Evolutionary conservation across 1,140 invertebrate genomes (phyloP).

Genomic region (Mesaphorura yosii): DNA sequence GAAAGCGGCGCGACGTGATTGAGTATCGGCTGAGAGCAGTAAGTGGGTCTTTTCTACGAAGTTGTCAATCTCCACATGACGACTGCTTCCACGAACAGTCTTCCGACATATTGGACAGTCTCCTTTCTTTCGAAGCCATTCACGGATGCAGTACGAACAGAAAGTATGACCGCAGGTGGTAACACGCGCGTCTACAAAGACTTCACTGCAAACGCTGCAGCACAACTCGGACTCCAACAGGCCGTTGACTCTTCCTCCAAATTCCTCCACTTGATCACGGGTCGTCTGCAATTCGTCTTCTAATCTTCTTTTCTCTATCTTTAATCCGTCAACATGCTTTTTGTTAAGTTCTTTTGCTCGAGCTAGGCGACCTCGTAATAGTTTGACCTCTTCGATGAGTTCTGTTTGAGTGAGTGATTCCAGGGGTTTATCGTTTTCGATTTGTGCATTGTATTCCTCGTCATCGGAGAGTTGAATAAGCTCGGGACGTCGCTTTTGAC

Average conservation of each 20-base stretch:
- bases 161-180: not conserved
- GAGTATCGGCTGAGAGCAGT: not conserved
- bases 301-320: too few relatives aligned
- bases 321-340: too few relatives aligned
- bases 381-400: too few relatives aligned
- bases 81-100: not conserved
- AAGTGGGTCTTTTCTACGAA: not conserved
- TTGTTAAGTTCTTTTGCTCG: too few relatives aligned
- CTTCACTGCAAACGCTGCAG: not conserved
- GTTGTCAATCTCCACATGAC: not conserved
- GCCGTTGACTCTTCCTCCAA: not conserved
- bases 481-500: too few relatives aligned
- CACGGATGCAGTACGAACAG: not conserved
- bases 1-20: not conserved
- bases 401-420: too few relatives aligned
- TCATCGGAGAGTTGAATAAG: too few relatives aligned
- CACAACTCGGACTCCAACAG: not conserved
- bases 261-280: not conserved
- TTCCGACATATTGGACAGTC: not conserved
- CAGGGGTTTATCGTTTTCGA: too few relatives aligned
- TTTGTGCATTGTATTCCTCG: too few relatives aligned
- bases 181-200: not conserved
- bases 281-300: too few relatives aligned
- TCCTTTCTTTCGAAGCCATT: not conserved
- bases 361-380: too few relatives aligned